Conservation (phyloP, 2,797 vertebrate species). For the Poliocrania exsul region DNA sequence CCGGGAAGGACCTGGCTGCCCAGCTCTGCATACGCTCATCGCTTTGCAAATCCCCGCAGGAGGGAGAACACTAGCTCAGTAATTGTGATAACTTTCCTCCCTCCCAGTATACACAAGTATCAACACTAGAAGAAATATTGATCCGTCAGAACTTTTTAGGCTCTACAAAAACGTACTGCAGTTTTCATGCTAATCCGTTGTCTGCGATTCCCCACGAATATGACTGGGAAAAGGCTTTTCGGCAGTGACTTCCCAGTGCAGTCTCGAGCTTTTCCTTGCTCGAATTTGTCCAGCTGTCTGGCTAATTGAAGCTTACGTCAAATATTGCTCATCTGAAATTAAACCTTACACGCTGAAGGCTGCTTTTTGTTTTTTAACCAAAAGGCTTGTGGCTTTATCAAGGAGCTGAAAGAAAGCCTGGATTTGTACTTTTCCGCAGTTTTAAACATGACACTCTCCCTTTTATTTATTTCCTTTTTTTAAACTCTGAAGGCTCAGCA, state of each 20-base stretch:
- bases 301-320: not conserved
- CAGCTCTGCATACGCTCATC: not conserved
- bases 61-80: not conserved
- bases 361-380: not conserved
- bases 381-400: not conserved
- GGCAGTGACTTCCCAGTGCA: not conserved
- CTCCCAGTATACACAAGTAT: not conserved
- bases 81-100: not conserved
- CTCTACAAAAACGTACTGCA: not conserved
- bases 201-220: accelerated
- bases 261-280: not conserved
- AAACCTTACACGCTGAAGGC: not conserved
- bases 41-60: not conserved
- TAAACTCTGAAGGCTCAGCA: slow-evolving; percentile 41
- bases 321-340: slow-evolving; percentile 24
- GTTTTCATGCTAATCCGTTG: not conserved
- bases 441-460: slow-evolving; percentile 37
- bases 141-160: not conserved
- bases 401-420: slow-evolving; percentile 13
- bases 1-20: not conserved
- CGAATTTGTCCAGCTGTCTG: not conserved
- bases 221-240: not conserved
- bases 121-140: not conserved
- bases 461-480: not conserved
- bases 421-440: slow-evolving; percentile 1